phyloP scores from a whole-genome alignment of 2,797 vertebrate genomes.

The Natrix natrix region DNA sequence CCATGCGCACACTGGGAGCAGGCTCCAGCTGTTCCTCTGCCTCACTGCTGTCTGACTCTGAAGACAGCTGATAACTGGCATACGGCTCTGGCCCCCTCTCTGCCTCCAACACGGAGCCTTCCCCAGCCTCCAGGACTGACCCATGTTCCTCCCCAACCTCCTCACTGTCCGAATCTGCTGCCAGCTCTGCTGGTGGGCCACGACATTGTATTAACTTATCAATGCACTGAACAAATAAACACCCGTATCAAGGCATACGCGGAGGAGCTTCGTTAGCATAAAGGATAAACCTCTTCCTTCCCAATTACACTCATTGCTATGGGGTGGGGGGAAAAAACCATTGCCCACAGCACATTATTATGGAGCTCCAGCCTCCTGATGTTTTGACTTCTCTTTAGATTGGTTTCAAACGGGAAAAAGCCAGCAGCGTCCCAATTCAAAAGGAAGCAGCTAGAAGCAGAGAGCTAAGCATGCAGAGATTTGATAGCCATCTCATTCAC shows the following conservation, averaged over 20 bases:
- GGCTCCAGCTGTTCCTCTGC: too few relatives aligned
- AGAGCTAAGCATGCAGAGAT: background rate
- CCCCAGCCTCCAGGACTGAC: too few relatives aligned
- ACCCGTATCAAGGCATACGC: background rate
- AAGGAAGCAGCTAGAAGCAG: background rate
- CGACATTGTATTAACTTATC: background rate
- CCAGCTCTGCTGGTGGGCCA: too few relatives aligned
- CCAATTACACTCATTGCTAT: background rate
- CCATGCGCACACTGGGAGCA: too few relatives aligned
- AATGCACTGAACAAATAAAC: background rate
- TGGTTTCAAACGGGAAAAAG: background rate
- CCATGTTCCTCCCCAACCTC: too few relatives aligned
- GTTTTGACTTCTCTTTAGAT: background rate
- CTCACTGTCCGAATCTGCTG: too few relatives aligned
- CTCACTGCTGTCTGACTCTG: too few relatives aligned
- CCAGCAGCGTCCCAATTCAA: too few relatives aligned
- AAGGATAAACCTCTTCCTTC: background rate
- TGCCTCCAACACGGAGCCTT: too few relatives aligned
- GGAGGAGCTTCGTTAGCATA: background rate
- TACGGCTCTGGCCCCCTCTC: too few relatives aligned
- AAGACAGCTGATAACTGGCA: too few relatives aligned
- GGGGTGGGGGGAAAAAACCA: background rate
- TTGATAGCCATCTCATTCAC: background rate
- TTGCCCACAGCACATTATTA: background rate
- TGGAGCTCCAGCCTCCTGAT: background rate